These are phyloP conservation scores for Malurus splendens DNA, from an alignment of 2,797 vertebrate genomes.

Conservation along the genomic window DNA sequence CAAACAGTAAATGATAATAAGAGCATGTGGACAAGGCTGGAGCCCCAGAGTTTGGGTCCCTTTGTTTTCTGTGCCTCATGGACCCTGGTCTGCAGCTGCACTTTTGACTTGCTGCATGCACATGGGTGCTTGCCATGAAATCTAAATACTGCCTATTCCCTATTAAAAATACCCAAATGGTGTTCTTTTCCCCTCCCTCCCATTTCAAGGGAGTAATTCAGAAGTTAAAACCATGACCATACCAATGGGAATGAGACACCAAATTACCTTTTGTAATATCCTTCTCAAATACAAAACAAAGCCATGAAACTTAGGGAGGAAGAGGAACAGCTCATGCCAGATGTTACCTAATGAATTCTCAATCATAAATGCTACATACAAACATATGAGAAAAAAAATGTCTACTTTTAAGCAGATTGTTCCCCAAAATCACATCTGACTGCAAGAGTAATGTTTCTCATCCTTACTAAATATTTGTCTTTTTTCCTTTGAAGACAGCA, in stretches of 20 bases:
- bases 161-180: neutral
- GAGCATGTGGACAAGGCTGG: neutral
- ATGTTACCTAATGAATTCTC: neutral
- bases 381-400: neutral
- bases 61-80: neutral
- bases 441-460: neutral
- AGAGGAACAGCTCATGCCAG: neutral
- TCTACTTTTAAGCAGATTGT: neutral
- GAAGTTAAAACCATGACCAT: neutral
- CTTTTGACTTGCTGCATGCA: neutral
- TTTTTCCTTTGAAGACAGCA: neutral
- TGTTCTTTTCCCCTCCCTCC: fast-evolving
- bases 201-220: neutral
- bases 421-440: neutral
- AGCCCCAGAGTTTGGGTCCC: neutral
- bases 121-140: neutral
- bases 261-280: neutral
- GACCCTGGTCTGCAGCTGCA: neutral
- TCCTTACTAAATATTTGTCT: neutral
- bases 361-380: neutral
- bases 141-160: neutral
- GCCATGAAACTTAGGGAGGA: neutral
- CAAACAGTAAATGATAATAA: neutral
- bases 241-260: neutral
- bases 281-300: slow-evolving; percentile 2